Base-by-base conservation (phyloP, 2,113 vertebrate species). In the Bubalus kerabau region DNA sequence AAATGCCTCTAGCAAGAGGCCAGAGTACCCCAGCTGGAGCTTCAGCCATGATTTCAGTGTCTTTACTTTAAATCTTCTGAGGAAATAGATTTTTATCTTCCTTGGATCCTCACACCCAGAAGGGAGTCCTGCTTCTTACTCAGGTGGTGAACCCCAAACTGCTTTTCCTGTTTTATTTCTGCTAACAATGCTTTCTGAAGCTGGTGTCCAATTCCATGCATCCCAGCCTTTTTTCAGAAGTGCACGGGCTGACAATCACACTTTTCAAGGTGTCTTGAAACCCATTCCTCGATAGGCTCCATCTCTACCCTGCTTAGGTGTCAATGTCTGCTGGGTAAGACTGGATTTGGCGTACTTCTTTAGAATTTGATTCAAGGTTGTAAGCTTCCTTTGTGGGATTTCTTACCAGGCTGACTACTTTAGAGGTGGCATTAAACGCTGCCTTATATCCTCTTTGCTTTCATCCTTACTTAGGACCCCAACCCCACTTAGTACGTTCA, bases 161-260 rank as follows among this genome's bases (percentile, higher is more conserved):
- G 40, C 26, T 40, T 84, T 67, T 90, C 48, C 32, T 64, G 76
- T 46, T 62, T 81, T 57, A 19, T 8, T 76, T 17, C 74, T 76
- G 23, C n/a, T 62, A 62, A 10, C 3, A 13, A 48, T 30, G 46
- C 16, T 57, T 85, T 32, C 71, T 48, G 32, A 91, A 85, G 9
- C 48, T 60, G 3, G 1, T 1, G 7, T 59, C 48, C 36, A 21
- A n/a, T 12, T 54, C 40, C 26, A 10, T 0, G 0, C 7, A 30
- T n/a, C 4, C 13, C 12, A 48, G 48, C 32, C 32, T 48, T 78
- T 93, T 54, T 54, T 81, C 13, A 24, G 64, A 19, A 95, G 57
- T 46, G 21, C 1, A 0, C 0, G 26, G 60, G 36, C 28, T 86
- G 56, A 36, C 40, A 32, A 13, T 9, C 43, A 28, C 4, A 46